A percentile compares a stretch with the other conserved stretches of the same genome.
Evolutionary conservation across 2,888 invertebrate genomes (phyloP).

Genomic region (Tenodera sinensis): DNA sequence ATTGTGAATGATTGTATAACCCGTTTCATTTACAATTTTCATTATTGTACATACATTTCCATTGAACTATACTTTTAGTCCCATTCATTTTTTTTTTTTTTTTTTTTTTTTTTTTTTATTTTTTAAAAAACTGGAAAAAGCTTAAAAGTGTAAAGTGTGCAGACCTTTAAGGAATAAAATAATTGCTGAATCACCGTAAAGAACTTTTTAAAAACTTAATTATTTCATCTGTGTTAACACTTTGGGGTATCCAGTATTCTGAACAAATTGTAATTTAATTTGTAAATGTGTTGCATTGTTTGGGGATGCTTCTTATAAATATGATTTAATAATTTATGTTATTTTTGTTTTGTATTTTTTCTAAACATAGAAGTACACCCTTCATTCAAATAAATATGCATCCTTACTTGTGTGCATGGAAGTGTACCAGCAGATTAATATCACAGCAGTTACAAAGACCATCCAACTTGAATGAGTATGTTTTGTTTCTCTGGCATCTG

Average conservation of each 20-base stretch:
- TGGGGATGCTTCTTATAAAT: neutral
- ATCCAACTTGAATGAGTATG: neutral
- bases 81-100: neutral
- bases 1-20: neutral
- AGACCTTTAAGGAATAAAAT: neutral
- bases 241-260: neutral
- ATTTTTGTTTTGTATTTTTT: neutral
- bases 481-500: neutral
- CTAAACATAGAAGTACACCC: neutral
- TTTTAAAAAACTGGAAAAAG: neutral
- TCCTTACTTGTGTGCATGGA: neutral
- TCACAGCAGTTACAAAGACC: neutral
- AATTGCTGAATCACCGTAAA: neutral
- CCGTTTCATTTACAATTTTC: neutral
- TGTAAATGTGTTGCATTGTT: neutral
- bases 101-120: neutral
- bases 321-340: neutral
- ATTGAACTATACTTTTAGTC: neutral
- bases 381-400: neutral
- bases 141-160: conserved; percentile 6
- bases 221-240: neutral
- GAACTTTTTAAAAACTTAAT: neutral
- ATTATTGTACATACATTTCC: neutral
- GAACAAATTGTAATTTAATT: neutral
- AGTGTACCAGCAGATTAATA: too few relatives aligned